phyloP scores from a whole-genome alignment of 2,113 vertebrate genomes.

The Microcebus lehilahytsara region DNA sequence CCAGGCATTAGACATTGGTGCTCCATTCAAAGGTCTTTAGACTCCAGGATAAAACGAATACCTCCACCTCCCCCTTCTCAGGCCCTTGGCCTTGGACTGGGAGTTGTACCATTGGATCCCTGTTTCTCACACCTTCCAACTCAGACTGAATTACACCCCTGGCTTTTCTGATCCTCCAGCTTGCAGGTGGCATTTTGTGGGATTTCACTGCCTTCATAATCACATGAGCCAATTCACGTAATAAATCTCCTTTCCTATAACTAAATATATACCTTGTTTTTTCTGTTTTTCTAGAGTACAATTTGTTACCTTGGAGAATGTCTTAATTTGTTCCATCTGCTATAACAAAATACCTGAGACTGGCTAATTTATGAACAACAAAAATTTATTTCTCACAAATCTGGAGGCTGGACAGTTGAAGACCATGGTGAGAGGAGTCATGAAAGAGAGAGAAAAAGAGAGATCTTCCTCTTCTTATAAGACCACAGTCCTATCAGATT shows the following conservation, averaged over 20 bases:
- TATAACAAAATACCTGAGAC: background rate
- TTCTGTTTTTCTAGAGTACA: background rate
- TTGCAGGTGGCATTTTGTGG: background rate
- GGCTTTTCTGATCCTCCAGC: background rate
- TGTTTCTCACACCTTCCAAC: background rate
- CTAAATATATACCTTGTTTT: background rate
- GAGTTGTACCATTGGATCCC: background rate
- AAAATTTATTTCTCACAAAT: background rate
- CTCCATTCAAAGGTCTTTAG: background rate
- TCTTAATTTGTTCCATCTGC: background rate
- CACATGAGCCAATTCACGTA: background rate
- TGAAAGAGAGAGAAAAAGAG: background rate
- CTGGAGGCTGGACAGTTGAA: background rate
- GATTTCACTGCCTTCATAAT: background rate
- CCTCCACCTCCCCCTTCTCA: background rate
- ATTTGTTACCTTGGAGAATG: background rate
- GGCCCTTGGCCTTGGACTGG: background rate
- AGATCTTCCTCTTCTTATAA: background rate
- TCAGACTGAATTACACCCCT: background rate
- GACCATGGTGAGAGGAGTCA: background rate
- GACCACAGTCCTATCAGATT: background rate
- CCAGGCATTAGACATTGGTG: background rate
- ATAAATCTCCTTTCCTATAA: background rate
- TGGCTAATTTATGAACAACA: background rate
- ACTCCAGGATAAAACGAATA: rapidly evolving